These are phyloP conservation scores for Propithecus perrieri DNA, from an alignment of 2,797 vertebrate genomes.

Conservation along the genomic window DNA sequence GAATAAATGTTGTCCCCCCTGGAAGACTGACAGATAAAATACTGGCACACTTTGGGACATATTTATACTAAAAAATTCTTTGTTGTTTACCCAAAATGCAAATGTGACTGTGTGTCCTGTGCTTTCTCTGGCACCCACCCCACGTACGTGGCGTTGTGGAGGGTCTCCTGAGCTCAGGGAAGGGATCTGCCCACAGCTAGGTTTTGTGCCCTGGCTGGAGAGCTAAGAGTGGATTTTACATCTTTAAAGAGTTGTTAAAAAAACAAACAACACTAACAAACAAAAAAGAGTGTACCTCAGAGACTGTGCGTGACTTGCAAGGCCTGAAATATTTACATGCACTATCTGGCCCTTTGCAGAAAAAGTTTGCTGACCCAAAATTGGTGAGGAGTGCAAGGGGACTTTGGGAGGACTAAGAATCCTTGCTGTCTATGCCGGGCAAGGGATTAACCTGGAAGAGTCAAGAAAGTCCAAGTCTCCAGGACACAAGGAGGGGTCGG, in stretches of 20 bases:
- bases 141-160: accelerated
- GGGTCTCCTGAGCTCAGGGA: too few species aligned
- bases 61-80: background rate
- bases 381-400: background rate
- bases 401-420: background rate
- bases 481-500: background rate
- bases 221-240: background rate
- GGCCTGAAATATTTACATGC: background rate
- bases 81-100: background rate
- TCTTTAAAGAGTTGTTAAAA: background rate
- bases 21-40: background rate
- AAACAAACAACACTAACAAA: background rate
- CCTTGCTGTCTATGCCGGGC: background rate
- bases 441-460: background rate
- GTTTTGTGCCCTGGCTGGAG: background rate
- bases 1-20: background rate
- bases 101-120: background rate
- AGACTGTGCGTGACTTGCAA: background rate
- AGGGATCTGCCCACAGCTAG: background rate
- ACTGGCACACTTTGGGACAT: background rate
- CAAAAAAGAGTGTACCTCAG: background rate
- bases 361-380: background rate
- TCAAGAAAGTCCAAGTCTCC: background rate
- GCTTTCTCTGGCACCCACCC: background rate
- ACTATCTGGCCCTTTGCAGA: background rate